Percentiles rank a stretch among this genome's conserved stretches.
Evolutionary conservation across 2,113 vertebrate species (phyloP).

Genomic region (Pomatorhinus ruficollis): DNA sequence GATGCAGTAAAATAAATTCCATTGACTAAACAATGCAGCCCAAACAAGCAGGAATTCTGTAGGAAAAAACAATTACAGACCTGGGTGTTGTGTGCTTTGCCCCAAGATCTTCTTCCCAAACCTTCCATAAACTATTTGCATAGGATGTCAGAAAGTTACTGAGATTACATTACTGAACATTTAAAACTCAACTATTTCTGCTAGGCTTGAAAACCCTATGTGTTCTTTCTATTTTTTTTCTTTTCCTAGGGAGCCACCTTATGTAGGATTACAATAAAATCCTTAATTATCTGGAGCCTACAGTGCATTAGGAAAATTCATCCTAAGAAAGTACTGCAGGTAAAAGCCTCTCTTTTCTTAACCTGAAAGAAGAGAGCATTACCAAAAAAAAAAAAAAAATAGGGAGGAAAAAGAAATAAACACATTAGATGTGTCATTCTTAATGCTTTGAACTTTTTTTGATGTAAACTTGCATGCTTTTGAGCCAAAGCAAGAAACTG

Average conservation of each 20-base stretch:
- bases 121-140: background rate
- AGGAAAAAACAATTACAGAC: background rate
- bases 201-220: background rate
- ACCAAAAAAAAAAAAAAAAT: too few relatives aligned
- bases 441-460: background rate
- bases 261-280: background rate
- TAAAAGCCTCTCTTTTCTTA: background rate
- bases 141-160: background rate
- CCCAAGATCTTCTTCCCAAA: background rate
- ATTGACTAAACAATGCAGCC: background rate
- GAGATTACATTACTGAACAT: background rate
- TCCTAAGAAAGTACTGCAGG: background rate
- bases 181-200: background rate
- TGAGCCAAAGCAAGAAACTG: background rate
- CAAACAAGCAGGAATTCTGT: background rate
- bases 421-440: background rate
- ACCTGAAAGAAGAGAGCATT: background rate
- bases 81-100: background rate
- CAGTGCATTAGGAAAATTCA: background rate
- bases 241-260: background rate
- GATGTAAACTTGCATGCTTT: background rate
- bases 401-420: rapidly evolving
- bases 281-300: background rate
- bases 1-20: background rate
- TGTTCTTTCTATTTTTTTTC: background rate